Conservation (phyloP, 2,113 vertebrate genomes). For the Crocuta crocuta region DNA sequence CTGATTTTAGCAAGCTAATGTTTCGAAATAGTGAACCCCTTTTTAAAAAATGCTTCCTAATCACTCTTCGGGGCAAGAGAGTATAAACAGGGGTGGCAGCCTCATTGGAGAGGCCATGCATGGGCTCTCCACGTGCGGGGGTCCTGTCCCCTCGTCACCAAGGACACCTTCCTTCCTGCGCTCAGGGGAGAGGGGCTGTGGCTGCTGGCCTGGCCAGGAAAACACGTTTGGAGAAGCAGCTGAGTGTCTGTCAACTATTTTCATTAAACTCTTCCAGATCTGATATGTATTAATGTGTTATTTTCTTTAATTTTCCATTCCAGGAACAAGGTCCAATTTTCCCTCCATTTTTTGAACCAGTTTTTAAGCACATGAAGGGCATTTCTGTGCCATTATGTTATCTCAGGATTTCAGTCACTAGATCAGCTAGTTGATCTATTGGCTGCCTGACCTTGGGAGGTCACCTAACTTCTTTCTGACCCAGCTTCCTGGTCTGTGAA, state of each 20-base stretch:
- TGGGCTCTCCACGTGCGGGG: rapidly evolving
- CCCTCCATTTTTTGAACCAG: background rate
- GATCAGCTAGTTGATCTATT: background rate
- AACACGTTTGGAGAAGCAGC: background rate
- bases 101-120: background rate
- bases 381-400: background rate
- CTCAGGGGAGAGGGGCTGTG: background rate
- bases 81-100: background rate
- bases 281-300: no score
- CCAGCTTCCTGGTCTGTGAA: background rate
- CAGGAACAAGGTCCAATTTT: background rate
- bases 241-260: background rate
- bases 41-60: background rate
- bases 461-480: background rate
- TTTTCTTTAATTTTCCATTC: background rate
- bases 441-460: background rate
- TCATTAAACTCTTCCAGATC: background rate
- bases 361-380: background rate
- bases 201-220: background rate
- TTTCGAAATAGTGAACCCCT: constrained; percentile 42
- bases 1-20: constrained; percentile 40
- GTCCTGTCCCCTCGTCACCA: rapidly evolving
- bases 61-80: background rate
- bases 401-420: background rate
- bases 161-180: background rate